Evolutionary conservation across 2,113 vertebrate species (phyloP), one percentile per base, ranked within the genome.

Genomic region (Megalops atlanticus): DNA sequence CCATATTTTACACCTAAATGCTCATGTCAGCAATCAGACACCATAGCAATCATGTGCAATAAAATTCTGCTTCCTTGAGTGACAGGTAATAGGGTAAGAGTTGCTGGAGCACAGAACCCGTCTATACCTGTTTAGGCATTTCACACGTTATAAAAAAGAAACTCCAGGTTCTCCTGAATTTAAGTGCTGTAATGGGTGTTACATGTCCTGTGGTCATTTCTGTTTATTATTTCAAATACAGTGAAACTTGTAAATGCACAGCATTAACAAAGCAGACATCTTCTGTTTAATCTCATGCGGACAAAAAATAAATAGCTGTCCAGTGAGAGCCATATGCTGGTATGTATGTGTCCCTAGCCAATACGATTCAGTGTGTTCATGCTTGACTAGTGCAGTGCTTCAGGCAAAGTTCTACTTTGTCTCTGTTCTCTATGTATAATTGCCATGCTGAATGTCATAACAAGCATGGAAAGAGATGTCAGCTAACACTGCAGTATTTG

Each of bases 201-300:
- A 70, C 2, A 70, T 36, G 33, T 16, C 14, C 27, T 70, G 8
- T 35, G 4, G 10, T 70, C 27, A 35, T 36, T 12, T 35, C 27
- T 70, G 68, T 70, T 70, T 35, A 35, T 70, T 1, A 70, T 45
- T 45, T 79, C 31, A 79, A 79, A 70, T 45, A 7, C 39, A 70
- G 58, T 27, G 33, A 58, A 47, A 43, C 31, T 31, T 2, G 10
- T 21, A 21, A 24, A 16, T 27, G 39, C 77, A 45, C 15, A 14
- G 39, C 54, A 79, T 70, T 41, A 64, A 36, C 38, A 78, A 54
- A 64, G 64, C 31, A 70, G 68, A 70, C 68, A n/a, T 27, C 41
- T 79, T 79, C 64, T 79, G 41, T 36, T 49, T 45, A 70, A 47
- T 47, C 15, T 43, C 40, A 47, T 40, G 31, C 15, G 3, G n/a